Evolutionary conservation across 2,797 vertebrate species (phyloP).

Genomic region (Periparus ater): DNA sequence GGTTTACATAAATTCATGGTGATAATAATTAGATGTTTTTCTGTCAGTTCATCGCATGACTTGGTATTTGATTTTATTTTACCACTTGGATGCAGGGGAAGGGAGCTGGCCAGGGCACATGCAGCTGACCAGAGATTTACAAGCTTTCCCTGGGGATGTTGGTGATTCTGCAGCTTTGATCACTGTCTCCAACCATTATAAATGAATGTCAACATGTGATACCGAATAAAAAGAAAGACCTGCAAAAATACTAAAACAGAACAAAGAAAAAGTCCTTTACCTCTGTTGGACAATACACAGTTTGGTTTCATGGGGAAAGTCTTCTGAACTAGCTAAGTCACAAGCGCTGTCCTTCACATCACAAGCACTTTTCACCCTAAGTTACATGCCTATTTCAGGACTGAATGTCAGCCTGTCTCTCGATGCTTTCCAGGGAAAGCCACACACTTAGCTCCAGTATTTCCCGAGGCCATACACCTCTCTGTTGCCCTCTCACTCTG

Average conservation of each 20-base stretch:
- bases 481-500: accelerated
- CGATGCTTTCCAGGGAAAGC: background rate
- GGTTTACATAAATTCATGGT: accelerated
- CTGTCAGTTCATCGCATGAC: background rate
- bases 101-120: background rate
- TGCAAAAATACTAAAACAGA: background rate
- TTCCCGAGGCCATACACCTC: background rate
- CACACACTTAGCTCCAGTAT: accelerated
- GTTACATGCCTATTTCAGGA: background rate
- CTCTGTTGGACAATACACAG: accelerated
- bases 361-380: background rate
- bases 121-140: background rate
- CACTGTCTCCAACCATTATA: background rate
- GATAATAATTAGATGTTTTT: background rate
- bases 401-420: background rate
- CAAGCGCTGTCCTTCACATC: background rate
- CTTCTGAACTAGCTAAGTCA: background rate
- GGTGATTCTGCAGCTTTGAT: background rate
- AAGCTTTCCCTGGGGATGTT: background rate
- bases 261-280: background rate
- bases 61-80: background rate
- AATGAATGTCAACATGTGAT: background rate
- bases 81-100: background rate
- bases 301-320: background rate
- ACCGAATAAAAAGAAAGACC: background rate